A percentile compares a stretch with the other conserved stretches of the same genome.
Conservation (phyloP, 2,113 vertebrate species). For the Danio rerio region GRCz12tu NC_133177.1:34370001-34370500, state of each 20-base stretch:
- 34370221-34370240: conserved; percentile 32
- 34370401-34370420: too few relatives aligned
- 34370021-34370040: conserved; percentile 6
- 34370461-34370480: background rate
- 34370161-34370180: conserved; percentile 33
- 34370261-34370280: conserved; percentile 25
- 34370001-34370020: conserved; percentile 21
- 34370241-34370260: conserved; percentile 50
- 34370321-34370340: background rate
- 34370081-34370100: conserved; percentile 45
- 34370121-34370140: conserved; percentile 35
- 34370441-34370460: background rate
- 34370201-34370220: conserved; percentile 46
- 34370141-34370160: conserved; percentile 23
- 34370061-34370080: conserved; percentile 55
- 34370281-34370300: conserved; percentile 38
- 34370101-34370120: background rate
- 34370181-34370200: conserved; percentile 35
- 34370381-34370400: too few relatives aligned
- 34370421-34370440: too few relatives aligned
- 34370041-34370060: conserved; percentile 7
- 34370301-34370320: conserved; percentile 10
- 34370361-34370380: background rate
- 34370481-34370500: background rate
- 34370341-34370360: background rate